A percentile compares a stretch with the other conserved stretches of the same genome.
phyloP scores from a whole-genome alignment of 2,113 vertebrate species.

The Sardina pilchardus region DNA sequence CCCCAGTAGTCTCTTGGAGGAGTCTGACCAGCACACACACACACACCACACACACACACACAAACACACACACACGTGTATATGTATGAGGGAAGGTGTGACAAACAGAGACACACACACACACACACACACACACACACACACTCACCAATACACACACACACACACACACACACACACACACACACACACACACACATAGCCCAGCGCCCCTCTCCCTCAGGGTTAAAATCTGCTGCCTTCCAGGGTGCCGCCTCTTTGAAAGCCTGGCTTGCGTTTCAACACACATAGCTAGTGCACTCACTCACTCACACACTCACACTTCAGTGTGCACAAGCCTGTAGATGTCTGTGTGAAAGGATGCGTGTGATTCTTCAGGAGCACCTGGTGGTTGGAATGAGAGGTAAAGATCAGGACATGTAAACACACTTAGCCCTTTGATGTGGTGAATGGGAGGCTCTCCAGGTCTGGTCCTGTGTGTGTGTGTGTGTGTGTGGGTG shows the following conservation, averaged over 20 bases:
- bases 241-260: not conserved
- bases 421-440: too few species aligned
- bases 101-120: conserved; percentile 5
- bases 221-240: not conserved
- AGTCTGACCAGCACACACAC: not conserved
- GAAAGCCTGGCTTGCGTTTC: not conserved
- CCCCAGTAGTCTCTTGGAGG: not conserved
- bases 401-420: too few species aligned
- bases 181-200: conserved; percentile 8
- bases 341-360: too few species aligned
- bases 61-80: not conserved
- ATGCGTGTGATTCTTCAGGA: too few species aligned
- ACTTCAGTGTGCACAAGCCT: not conserved
- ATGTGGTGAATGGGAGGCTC: too few species aligned
- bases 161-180: not conserved
- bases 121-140: not conserved
- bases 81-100: too few species aligned
- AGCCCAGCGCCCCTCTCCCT: not conserved
- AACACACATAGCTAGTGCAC: not conserved
- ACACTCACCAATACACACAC: not conserved
- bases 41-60: not conserved
- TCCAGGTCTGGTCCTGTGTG: too few species aligned
- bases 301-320: too few species aligned
- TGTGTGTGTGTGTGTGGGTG: too few species aligned
- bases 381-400: too few species aligned